phyloP scores from a whole-genome alignment of 2,888 invertebrate genomes.

The Phragmatobia fuliginosa region DNA sequence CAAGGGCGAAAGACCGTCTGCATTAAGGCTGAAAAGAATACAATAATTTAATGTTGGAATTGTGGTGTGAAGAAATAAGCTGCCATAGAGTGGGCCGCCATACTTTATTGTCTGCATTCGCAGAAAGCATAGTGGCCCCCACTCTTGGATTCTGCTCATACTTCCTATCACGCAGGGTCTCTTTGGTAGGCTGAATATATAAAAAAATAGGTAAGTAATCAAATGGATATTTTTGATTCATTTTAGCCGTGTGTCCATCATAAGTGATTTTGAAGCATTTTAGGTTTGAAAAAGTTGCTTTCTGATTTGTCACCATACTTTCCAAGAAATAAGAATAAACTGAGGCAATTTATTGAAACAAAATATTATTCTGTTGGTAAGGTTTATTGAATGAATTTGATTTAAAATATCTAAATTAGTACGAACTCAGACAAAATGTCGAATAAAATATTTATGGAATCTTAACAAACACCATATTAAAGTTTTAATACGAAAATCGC shows the following conservation, averaged over 20 bases:
- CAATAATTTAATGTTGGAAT: neutral
- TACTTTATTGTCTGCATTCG: too few species aligned
- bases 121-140: too few species aligned
- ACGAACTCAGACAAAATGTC: neutral
- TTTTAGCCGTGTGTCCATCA: too few species aligned
- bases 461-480: neutral
- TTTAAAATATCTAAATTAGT: neutral
- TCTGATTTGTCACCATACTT: neutral
- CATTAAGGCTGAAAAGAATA: conserved; percentile 90
- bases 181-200: too few species aligned
- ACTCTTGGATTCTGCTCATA: too few species aligned
- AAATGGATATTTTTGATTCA: too few species aligned
- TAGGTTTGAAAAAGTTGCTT: neutral
- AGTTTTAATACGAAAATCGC: neutral
- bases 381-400: neutral
- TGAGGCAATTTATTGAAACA: too few species aligned
- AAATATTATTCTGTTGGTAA: too few species aligned
- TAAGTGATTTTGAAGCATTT: neutral
- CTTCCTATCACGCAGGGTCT: too few species aligned
- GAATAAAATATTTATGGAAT: neutral
- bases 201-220: too few species aligned
- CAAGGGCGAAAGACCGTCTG: conserved; percentile 95
- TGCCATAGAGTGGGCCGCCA: too few species aligned
- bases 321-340: neutral
- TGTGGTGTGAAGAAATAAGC: neutral